Evolutionary conservation across 1,140 invertebrate species (phyloP).

Genomic region (Sitodiplosis mosellana): DNA sequence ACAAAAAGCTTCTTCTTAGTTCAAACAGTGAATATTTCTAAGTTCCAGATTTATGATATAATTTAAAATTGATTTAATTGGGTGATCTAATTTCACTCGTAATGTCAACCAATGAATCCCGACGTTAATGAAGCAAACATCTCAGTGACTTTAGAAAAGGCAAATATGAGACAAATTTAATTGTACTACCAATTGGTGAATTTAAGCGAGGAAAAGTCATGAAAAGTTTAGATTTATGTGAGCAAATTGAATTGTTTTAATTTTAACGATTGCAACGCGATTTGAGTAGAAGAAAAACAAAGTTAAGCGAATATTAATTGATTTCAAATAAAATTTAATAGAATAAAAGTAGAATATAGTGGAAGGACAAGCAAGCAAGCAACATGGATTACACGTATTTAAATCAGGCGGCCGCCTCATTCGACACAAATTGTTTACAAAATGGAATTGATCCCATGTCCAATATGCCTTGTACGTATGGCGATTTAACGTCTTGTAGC

Average conservation of each 20-base stretch:
- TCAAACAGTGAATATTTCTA: no score
- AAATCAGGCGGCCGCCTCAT: constrained; percentile 45
- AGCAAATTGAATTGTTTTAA: background rate
- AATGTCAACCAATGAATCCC: no score
- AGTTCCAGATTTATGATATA: no score
- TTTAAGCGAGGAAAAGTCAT: no score
- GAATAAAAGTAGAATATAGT: background rate
- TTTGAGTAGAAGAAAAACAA: background rate
- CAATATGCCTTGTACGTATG: constrained; percentile 60
- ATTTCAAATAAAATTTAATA: background rate
- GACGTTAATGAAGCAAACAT: no score
- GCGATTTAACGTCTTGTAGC: constrained; percentile 65
- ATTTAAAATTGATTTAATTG: no score
- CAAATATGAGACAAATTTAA: background rate
- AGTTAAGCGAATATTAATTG: background rate
- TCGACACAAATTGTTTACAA: constrained; percentile 45
- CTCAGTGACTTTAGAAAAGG: background rate
- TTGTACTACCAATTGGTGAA: no score
- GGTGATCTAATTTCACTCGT: no score
- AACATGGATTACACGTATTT: constrained; percentile 53
- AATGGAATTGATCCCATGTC: constrained; percentile 37
- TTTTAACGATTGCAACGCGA: background rate
- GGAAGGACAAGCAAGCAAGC: background rate
- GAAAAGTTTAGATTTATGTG: background rate
- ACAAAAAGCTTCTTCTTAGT: no score